Conservation (phyloP, 92 coral and sea anemone genomes). For the Parazoanthus swiftii region DNA sequence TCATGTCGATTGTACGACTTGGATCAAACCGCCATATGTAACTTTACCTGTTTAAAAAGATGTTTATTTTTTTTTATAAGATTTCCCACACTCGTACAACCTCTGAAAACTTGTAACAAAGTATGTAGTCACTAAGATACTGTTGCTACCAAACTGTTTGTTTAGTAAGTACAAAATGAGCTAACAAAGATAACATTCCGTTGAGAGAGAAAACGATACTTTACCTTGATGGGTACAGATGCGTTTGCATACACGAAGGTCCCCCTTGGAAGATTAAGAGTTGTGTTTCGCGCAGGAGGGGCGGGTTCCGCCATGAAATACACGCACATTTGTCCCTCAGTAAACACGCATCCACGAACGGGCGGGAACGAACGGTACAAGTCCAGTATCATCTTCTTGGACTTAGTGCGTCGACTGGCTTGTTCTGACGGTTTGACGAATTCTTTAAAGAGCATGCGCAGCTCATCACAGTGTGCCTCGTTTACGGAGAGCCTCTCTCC, state of each 20-base stretch:
- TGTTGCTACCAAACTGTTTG: too few species aligned
- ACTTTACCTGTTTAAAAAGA: too few species aligned
- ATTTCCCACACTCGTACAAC: too few species aligned
- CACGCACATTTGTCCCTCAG: constrained; percentile 82
- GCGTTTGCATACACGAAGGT: constrained; percentile 71
- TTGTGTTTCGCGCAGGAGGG: constrained; percentile 28
- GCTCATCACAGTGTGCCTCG: constrained; percentile 84
- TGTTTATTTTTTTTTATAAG: too few species aligned
- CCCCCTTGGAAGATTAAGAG: constrained; percentile 79
- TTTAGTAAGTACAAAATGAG: background rate
- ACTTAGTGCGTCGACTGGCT: constrained; percentile 43
- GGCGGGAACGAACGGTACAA: constrained; percentile 78
- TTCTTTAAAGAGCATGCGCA: constrained; percentile 93
- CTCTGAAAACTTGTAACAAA: too few species aligned
- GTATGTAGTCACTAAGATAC: too few species aligned
- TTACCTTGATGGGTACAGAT: constrained; percentile 79
- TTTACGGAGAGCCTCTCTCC: constrained; percentile 80
- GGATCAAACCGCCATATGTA: too few species aligned
- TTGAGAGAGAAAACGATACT: background rate
- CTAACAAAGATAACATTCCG: background rate
- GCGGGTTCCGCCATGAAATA: constrained; percentile 75
- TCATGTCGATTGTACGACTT: too few species aligned
- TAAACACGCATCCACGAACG: constrained; percentile 88
- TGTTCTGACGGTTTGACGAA: constrained; percentile 76
- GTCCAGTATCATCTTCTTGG: constrained; percentile 68